A percentile compares a stretch with the other conserved stretches of the same genome.
These are phyloP conservation scores for Chiloscyllium plagiosum DNA, from an alignment of 2,113 vertebrate species.

Conservation along the genomic window DNA sequence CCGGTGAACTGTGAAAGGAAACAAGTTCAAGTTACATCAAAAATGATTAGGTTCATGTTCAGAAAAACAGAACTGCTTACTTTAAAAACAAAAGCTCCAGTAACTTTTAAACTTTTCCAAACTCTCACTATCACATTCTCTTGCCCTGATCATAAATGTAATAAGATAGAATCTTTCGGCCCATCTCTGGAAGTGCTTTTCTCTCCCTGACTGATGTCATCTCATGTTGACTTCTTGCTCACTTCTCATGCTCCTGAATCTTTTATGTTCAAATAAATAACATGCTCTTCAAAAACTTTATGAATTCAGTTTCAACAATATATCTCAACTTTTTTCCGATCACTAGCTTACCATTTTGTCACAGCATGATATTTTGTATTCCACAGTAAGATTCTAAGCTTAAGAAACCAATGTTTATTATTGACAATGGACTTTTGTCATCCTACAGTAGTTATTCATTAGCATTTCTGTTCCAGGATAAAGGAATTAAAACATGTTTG, in stretches of 20 bases:
- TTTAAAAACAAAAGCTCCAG: constrained; percentile 1
- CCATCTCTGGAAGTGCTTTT: neutral
- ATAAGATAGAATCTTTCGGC: neutral
- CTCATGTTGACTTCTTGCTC: neutral
- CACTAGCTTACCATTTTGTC: neutral
- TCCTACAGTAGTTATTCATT: neutral
- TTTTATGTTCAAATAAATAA: neutral
- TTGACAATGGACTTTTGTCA: neutral
- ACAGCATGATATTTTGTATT: neutral
- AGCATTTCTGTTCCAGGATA: neutral
- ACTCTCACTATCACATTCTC: neutral
- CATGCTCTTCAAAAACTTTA: neutral
- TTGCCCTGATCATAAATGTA: neutral
- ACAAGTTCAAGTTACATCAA: neutral
- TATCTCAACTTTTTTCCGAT: neutral
- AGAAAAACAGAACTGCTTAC: neutral
- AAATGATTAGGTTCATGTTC: neutral
- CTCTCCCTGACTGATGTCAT: neutral
- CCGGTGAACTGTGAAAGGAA: constrained; percentile 1
- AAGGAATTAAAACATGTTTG: neutral
- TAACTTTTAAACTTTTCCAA: neutral
- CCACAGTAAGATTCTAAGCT: neutral
- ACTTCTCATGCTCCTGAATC: neutral
- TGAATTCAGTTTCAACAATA: neutral
- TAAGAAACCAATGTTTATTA: neutral